Conservation (phyloP, 2,797 vertebrate species). For the Coccyzus lansbergi region DNA sequence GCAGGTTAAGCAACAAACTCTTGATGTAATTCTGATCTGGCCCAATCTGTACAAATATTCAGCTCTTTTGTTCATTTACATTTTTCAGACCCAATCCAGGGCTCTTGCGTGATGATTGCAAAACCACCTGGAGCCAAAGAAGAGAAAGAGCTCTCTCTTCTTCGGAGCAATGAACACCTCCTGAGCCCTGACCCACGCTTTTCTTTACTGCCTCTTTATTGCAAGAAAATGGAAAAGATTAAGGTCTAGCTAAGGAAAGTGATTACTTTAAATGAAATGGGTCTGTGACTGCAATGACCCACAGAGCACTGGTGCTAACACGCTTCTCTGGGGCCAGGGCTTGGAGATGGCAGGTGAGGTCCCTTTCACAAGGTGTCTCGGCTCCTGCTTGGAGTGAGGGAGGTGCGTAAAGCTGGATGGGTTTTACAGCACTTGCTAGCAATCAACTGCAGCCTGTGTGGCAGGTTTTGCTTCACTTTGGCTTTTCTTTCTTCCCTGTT, state of each 20-base stretch:
- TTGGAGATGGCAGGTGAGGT: rapidly evolving
- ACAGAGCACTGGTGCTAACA: not conserved
- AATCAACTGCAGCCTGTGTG: not conserved
- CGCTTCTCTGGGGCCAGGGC: not conserved
- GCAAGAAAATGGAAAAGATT: not conserved
- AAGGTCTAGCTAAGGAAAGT: not conserved
- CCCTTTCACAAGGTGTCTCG: not conserved
- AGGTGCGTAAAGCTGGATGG: not conserved
- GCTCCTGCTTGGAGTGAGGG: not conserved
- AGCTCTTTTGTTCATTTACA: not conserved
- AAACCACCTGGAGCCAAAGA: not conserved
- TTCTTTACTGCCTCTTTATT: not conserved
- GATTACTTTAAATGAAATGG: not conserved
- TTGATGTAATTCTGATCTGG: not conserved
- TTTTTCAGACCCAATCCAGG: conserved; percentile 1
- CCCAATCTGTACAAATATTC: not conserved
- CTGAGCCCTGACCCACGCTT: rapidly evolving
- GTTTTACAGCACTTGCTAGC: not conserved
- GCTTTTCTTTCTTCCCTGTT: not conserved
- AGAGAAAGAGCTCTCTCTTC: not conserved
- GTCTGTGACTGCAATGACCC: not conserved
- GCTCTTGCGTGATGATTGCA: not conserved
- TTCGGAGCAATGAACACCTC: not conserved
- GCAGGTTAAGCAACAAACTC: not conserved
- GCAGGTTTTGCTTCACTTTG: conserved; percentile 5